These are phyloP conservation scores for Onthophagus sagittarius DNA, from an alignment of 2,888 invertebrate species.

Conservation along the genomic window DNA sequence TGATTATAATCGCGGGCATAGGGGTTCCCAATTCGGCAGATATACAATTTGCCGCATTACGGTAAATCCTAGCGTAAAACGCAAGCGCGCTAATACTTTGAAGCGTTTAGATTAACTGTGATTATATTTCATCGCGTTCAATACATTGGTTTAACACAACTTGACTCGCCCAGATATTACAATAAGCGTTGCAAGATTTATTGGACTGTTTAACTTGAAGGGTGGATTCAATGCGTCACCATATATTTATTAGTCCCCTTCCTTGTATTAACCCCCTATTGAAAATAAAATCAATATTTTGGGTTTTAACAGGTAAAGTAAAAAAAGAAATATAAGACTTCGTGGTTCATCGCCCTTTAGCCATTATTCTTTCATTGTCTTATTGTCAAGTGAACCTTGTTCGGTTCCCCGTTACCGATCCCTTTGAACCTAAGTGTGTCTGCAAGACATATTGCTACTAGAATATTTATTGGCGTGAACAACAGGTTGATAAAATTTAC, in stretches of 20 bases:
- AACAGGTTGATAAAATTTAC: not conserved
- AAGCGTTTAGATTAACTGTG: not conserved
- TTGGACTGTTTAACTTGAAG: not conserved
- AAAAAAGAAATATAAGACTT: not conserved
- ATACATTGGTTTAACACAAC: not conserved
- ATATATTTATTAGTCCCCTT: not conserved
- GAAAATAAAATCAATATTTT: not conserved
- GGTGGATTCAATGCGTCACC: not conserved
- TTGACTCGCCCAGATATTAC: not conserved
- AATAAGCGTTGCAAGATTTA: not conserved
- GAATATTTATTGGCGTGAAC: not conserved
- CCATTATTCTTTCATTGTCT: not conserved
- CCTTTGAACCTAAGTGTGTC: not conserved
- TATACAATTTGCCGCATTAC: not conserved
- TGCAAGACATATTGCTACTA: not conserved
- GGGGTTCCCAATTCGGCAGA: not conserved
- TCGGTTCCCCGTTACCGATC: not conserved
- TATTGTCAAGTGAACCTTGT: not conserved
- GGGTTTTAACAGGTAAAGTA: not conserved
- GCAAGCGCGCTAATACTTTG: not conserved
- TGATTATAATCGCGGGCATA: not conserved
- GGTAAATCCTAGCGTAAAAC: not conserved
- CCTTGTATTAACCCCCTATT: not conserved
- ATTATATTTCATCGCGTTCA: not conserved
- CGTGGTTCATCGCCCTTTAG: not conserved